A percentile compares a stretch with the other conserved stretches of the same genome.
phyloP scores from a whole-genome alignment of 2,797 vertebrate genomes.

The Lithobates sylvaticus region DNA sequence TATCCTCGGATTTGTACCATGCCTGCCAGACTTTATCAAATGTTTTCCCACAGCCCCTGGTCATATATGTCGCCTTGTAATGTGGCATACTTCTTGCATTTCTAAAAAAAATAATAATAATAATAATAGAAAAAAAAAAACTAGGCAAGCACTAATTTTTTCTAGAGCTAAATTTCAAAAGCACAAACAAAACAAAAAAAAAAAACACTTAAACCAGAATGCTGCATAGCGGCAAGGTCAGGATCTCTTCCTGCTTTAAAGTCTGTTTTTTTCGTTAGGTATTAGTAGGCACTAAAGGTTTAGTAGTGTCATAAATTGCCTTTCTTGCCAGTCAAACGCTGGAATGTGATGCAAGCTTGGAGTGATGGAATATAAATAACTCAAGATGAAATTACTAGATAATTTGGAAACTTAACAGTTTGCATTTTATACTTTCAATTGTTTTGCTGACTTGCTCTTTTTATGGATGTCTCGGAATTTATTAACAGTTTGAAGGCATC shows the following conservation, averaged over 20 bases:
- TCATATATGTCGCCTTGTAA: no score
- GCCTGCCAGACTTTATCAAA: no score
- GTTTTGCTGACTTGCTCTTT: slow-evolving; percentile 85
- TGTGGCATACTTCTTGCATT: neutral
- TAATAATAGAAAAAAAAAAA: no score
- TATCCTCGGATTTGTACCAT: no score
- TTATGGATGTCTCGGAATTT: slow-evolving; percentile 77
- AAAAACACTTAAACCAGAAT: slow-evolving; percentile 65
- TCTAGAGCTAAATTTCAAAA: neutral
- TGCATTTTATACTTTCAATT: slow-evolving; percentile 79
- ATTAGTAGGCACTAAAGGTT: slow-evolving; percentile 71
- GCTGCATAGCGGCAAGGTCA: slow-evolving; percentile 70
- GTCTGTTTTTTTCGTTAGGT: slow-evolving; percentile 69
- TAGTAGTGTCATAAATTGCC: slow-evolving; percentile 74
- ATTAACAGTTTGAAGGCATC: slow-evolving; percentile 78
- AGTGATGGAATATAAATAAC: slow-evolving; percentile 78
- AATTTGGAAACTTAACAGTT: slow-evolving; percentile 83
- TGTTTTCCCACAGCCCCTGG: no score
- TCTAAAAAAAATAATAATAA: no score
- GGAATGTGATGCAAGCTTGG: slow-evolving; percentile 70
- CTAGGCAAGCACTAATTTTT: neutral
- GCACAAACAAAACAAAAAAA: neutral
- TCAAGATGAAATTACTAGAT: slow-evolving; percentile 81
- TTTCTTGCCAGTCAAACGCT: slow-evolving; percentile 76
- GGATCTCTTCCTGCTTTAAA: slow-evolving; percentile 35